Percentiles rank a stretch among this genome's conserved stretches.
phyloP scores from a whole-genome alignment of 1,140 invertebrate species.

The Heliconius hermathena region DNA sequence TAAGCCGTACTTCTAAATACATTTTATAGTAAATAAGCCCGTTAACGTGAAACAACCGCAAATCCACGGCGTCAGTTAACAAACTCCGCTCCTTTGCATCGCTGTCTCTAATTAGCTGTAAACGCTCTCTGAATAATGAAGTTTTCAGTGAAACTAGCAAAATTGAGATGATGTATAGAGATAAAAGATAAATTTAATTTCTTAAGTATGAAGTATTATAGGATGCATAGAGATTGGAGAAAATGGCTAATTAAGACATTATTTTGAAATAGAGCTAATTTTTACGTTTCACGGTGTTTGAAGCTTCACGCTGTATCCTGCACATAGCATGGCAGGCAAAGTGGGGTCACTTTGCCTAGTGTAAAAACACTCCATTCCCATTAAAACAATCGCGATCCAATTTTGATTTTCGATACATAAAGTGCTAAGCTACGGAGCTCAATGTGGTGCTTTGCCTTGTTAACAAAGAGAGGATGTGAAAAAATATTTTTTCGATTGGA shows the following conservation, averaged over 20 bases:
- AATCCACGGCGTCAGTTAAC: conserved; percentile 19
- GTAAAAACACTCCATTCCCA: too few species aligned
- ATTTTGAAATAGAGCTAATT: not conserved
- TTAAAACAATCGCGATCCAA: too few species aligned
- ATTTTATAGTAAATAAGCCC: conserved; percentile 17
- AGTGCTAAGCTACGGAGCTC: too few species aligned
- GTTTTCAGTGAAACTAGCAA: conserved; percentile 17
- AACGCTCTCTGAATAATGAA: conserved; percentile 27
- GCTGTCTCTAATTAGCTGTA: conserved; percentile 29
- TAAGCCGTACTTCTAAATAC: not conserved
- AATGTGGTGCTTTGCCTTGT: too few species aligned
- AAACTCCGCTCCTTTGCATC: conserved; percentile 26
- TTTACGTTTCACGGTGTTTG: too few species aligned
- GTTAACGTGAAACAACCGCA: conserved; percentile 21
- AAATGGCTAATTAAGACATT: not conserved
- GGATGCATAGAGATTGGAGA: not conserved
- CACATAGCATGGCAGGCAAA: too few species aligned
- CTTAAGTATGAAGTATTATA: not conserved
- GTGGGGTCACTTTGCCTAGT: too few species aligned
- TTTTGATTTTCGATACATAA: too few species aligned
- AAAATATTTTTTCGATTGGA: too few species aligned
- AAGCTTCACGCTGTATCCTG: too few species aligned
- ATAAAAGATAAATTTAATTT: not conserved
- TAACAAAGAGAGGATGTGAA: too few species aligned
- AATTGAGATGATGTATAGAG: not conserved